Evolutionary conservation across 2,888 invertebrate species (phyloP).

Genomic region (Prostheceraeus crozeri): DNA sequence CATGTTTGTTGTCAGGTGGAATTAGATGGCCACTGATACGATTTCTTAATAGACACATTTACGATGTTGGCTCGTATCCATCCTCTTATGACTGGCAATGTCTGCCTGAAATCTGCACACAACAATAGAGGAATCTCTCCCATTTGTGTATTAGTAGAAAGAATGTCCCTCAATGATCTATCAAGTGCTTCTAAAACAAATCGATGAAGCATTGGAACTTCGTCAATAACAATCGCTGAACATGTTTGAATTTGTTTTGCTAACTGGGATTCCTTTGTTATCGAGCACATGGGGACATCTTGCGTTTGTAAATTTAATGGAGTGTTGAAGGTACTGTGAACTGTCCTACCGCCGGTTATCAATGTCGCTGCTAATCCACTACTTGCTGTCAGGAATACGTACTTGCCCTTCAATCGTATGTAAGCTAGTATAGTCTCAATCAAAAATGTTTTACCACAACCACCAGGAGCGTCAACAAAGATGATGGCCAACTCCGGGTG

Average conservation of each 20-base stretch:
- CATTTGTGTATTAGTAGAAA: conserved; percentile 31
- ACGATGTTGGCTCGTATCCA: conserved; percentile 35
- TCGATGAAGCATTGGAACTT: conserved; percentile 31
- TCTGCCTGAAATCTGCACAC: conserved; percentile 40
- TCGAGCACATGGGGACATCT: conserved; percentile 24
- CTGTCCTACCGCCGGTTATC: conserved; percentile 45
- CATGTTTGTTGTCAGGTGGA: no score
- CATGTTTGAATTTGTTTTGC: conserved; percentile 19
- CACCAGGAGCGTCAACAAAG: conserved; percentile 56
- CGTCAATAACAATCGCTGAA: conserved; percentile 31
- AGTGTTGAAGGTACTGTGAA: conserved; percentile 41
- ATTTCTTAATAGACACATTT: no score
- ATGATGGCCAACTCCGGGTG: no score
- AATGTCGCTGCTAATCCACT: conserved; percentile 59
- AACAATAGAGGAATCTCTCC: conserved; percentile 39
- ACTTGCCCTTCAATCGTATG: no score
- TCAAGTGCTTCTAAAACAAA: conserved; percentile 48
- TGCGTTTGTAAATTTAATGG: conserved; percentile 27
- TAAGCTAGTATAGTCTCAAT: conserved; percentile 50
- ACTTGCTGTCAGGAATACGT: conserved; percentile 55
- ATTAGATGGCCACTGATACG: no score
- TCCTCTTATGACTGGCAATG: conserved; percentile 38
- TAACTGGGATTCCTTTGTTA: background rate
- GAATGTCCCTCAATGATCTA: conserved; percentile 44
- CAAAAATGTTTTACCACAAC: conserved; percentile 46